phyloP scores from a whole-genome alignment of 30 jellyfish, hydroid and myxozoan genomes.

The Pseudorhiza aurosa region DNA sequence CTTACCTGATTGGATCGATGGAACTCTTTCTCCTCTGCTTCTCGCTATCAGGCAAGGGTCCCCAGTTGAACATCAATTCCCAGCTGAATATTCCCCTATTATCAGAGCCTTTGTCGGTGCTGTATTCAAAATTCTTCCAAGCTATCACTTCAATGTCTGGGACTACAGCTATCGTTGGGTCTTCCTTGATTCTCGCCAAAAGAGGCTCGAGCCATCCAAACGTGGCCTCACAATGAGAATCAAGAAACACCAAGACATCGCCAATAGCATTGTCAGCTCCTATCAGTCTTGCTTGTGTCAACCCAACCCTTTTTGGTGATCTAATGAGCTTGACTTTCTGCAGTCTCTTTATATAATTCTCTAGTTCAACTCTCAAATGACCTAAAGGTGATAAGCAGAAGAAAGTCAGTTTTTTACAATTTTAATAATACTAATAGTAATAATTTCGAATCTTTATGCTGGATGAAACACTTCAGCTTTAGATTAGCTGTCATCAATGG shows the following conservation, averaged over 20 bases:
- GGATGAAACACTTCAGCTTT: too few relatives aligned
- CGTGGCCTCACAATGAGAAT: slow-evolving; percentile 98
- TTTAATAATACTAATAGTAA: too few relatives aligned
- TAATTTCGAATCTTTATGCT: too few relatives aligned
- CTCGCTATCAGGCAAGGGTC: slow-evolving; percentile 95
- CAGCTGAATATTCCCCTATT: slow-evolving; percentile 95
- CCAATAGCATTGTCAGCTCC: slow-evolving; percentile 98
- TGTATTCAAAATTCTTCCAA: slow-evolving; percentile 88
- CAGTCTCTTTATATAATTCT: slow-evolving; percentile 54
- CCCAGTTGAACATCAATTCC: slow-evolving; percentile 99
- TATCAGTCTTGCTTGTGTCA: slow-evolving; percentile 94
- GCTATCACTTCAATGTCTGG: slow-evolving; percentile 98
- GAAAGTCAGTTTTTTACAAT: neutral
- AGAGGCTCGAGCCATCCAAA: slow-evolving; percentile 99
- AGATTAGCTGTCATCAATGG: too few relatives aligned
- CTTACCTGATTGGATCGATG: slow-evolving; percentile 84
- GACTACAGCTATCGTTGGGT: slow-evolving; percentile 86
- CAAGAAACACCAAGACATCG: slow-evolving; percentile 95
- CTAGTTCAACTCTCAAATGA: slow-evolving; percentile 73
- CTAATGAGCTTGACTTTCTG: slow-evolving; percentile 80
- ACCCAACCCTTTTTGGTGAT: slow-evolving; percentile 95
- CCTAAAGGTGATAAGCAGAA: neutral
- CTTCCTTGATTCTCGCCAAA: slow-evolving; percentile 82
- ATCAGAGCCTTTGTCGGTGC: slow-evolving; percentile 88
- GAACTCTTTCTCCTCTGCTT: slow-evolving; percentile 79